Evolutionary conservation across 2,888 invertebrate species (phyloP).

Genomic region (Drosophila testacea): DNA sequence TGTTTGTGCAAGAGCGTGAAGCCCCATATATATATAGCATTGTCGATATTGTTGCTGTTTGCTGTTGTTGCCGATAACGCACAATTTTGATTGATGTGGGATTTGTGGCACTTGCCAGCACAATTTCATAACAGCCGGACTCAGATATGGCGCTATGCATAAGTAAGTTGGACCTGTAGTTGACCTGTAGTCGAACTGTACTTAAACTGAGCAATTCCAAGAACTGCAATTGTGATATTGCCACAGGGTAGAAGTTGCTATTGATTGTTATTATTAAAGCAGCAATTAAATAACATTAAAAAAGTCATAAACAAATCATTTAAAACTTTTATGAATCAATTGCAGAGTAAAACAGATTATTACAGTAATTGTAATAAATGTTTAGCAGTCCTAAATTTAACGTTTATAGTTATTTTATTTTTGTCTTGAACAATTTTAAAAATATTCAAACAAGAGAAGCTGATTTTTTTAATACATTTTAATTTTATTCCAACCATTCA

Average conservation of each 20-base stretch:
- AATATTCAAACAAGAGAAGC: no score
- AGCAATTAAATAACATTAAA: slow-evolving; percentile 43
- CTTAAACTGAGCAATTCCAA: slow-evolving; percentile 24
- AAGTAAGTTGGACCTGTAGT: not conserved
- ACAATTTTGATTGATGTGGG: slow-evolving; percentile 81
- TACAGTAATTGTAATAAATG: no score
- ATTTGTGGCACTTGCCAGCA: slow-evolving; percentile 76
- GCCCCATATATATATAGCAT: not conserved
- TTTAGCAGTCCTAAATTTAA: no score
- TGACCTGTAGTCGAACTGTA: not conserved
- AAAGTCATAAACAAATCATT: slow-evolving; percentile 19
- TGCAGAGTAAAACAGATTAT: no score
- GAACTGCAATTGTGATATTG: slow-evolving; percentile 21
- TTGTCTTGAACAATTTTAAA: no score
- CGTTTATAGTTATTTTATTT: not conserved
- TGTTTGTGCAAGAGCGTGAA: not conserved
- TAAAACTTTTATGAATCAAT: not conserved
- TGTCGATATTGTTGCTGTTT: slow-evolving; percentile 25
- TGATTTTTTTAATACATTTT: no score
- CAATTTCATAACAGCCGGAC: slow-evolving; percentile 23
- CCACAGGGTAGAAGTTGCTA: not conserved
- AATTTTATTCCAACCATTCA: no score
- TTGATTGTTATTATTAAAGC: slow-evolving; percentile 22
- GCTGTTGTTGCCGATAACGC: slow-evolving; percentile 30
- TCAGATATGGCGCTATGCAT: not conserved